phyloP scores from a whole-genome alignment of 2,888 invertebrate genomes.

The Melinopterus prodromus region DNA sequence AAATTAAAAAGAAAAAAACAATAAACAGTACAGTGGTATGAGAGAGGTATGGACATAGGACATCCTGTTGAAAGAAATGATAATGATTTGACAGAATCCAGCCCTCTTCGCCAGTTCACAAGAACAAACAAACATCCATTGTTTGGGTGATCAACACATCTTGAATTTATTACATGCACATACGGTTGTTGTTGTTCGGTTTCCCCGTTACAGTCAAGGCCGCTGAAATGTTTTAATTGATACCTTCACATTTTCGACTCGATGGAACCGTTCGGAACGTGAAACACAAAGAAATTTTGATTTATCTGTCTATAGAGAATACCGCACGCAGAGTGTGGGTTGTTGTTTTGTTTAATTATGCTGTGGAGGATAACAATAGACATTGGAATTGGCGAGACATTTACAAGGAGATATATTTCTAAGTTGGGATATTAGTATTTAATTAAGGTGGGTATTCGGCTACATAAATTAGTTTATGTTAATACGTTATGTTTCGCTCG shows the following conservation, averaged over 20 bases:
- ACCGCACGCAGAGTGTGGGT: neutral
- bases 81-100: conserved; percentile 4
- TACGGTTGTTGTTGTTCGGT: neutral
- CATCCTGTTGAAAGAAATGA: neutral
- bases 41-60: neutral
- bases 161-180: neutral
- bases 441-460: neutral
- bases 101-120: neutral
- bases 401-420: neutral
- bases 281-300: conserved; percentile 4
- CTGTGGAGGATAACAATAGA: neutral
- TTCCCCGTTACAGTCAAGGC: neutral
- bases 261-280: neutral
- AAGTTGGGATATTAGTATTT: neutral
- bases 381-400: neutral
- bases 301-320: neutral
- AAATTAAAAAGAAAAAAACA: neutral
- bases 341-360: neutral
- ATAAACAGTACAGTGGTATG: neutral
- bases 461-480: too few species aligned
- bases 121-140: neutral
- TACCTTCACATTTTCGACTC: neutral
- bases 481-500: too few species aligned
- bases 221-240: neutral
- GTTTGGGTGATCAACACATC: neutral